A percentile compares a stretch with the other conserved stretches of the same genome.
Conservation (phyloP, 2,888 invertebrate species). For the Campopleginae sp. region DNA sequence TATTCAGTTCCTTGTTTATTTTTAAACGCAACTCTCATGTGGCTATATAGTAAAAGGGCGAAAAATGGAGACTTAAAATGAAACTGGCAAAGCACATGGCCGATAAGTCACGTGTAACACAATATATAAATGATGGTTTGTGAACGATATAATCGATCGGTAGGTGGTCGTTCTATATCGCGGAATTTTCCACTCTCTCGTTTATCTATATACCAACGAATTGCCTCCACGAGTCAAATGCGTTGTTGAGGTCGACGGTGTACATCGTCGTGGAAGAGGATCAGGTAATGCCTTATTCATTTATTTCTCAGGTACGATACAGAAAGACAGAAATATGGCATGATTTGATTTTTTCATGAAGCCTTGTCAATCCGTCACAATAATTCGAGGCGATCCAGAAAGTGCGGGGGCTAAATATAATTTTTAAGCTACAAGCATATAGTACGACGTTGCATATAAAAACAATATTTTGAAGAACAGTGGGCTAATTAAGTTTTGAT, state of each 20-base stretch:
- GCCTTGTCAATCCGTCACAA: background rate
- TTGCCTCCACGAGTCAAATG: background rate
- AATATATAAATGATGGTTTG: constrained; percentile 38
- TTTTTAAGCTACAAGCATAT: background rate
- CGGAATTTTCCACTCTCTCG: constrained; percentile 76
- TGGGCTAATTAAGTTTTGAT: background rate
- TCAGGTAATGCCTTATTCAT: constrained; percentile 7
- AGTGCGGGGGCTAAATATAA: background rate
- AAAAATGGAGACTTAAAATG: background rate
- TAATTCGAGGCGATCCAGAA: background rate
- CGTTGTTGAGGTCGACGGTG: constrained; percentile 17
- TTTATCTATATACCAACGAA: background rate
- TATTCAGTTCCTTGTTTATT: background rate
- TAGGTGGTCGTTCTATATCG: constrained; percentile 71
- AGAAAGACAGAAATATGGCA: background rate
- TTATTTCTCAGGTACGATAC: constrained; percentile 26
- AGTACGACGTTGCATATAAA: background rate
- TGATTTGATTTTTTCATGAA: background rate
- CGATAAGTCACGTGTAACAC: constrained; percentile 54
- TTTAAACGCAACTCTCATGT: background rate
- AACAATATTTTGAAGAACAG: background rate
- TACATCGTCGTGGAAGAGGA: background rate
- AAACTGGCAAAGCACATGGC: constrained; percentile 47
- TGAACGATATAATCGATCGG: constrained; percentile 74
- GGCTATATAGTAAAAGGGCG: background rate